A percentile compares a stretch with the other conserved stretches of the same genome.
phyloP scores from a whole-genome alignment of 1,140 invertebrate species.

The Potamilus streckersoni region DNA sequence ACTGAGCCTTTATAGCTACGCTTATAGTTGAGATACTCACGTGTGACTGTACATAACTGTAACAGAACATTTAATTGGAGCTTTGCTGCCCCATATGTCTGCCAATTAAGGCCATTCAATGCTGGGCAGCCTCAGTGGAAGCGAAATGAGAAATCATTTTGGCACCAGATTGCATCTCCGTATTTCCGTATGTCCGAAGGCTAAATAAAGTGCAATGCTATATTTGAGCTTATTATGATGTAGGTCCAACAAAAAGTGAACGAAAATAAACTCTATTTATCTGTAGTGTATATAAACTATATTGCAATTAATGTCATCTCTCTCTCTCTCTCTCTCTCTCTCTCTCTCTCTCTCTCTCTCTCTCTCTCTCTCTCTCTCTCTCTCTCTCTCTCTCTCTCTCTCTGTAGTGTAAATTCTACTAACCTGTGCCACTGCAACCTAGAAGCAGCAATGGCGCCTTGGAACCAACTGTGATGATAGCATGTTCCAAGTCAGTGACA shows the following conservation, averaged over 20 bases:
- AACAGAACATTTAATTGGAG: no score
- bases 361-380: no score
- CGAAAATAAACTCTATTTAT: slow-evolving; percentile 11
- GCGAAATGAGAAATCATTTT: neutral
- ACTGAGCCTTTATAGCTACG: no score
- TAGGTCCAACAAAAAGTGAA: neutral
- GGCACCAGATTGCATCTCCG: neutral
- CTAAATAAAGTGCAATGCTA: neutral
- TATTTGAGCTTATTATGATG: neutral
- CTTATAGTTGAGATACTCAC: no score
- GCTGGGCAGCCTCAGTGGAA: no score
- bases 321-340: no score
- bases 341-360: no score
- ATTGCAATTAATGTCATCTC: slow-evolving; percentile 40
- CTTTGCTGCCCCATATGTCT: no score
- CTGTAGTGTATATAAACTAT: slow-evolving; percentile 47
- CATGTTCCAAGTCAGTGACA: slow-evolving; percentile 61
- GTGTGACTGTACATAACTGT: no score
- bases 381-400: no score
- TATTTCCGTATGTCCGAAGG: neutral
- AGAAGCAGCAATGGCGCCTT: slow-evolving; percentile 54
- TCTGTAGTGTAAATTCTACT: slow-evolving; percentile 52
- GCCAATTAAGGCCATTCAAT: no score
- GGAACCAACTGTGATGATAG: slow-evolving; percentile 55
- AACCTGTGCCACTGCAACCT: slow-evolving; percentile 48